These are phyloP conservation scores for Agrilus biguttatus DNA, from an alignment of 2,888 invertebrate genomes.

Conservation along the genomic window DNA sequence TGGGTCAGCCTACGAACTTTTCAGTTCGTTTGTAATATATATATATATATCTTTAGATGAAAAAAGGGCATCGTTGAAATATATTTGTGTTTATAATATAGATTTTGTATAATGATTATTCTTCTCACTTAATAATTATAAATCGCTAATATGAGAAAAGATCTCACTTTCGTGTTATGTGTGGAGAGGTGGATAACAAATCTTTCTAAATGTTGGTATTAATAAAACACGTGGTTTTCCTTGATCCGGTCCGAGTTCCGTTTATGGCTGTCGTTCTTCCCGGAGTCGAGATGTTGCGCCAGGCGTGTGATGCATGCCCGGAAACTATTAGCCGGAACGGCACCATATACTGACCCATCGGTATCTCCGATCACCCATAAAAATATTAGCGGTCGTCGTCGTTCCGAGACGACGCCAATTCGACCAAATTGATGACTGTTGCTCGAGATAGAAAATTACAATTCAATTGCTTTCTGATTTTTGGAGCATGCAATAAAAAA, in stretches of 20 bases:
- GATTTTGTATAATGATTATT: no score
- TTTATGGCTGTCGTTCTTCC: slow-evolving; percentile 11
- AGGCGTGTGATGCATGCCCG: slow-evolving; percentile 23
- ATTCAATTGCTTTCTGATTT: no score
- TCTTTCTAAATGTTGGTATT: slow-evolving; percentile 18
- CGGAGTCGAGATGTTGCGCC: slow-evolving; percentile 14
- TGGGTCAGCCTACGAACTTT: no score
- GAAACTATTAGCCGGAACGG: slow-evolving; percentile 28
- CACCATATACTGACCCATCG: slow-evolving; percentile 25
- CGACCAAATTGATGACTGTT: neutral
- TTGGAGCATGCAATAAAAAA: no score
- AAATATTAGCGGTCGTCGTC: slow-evolving; percentile 30
- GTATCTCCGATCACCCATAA: slow-evolving; percentile 33
- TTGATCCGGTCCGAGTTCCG: slow-evolving; percentile 20
- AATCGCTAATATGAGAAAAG: no score
- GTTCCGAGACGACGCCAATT: slow-evolving; percentile 15
- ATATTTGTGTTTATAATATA: no score
- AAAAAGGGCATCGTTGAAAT: no score
- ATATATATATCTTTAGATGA: no score
- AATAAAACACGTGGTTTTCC: slow-evolving; percentile 26
- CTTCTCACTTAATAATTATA: no score
- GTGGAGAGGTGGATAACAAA: slow-evolving; percentile 9
- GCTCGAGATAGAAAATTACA: no score
- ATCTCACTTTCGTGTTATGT: no score
- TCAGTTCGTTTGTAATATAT: no score